Percentiles rank a stretch among this genome's conserved stretches.
Evolutionary conservation across 2,113 vertebrate genomes (phyloP).

Genomic region (Chaetodon trifascialis): DNA sequence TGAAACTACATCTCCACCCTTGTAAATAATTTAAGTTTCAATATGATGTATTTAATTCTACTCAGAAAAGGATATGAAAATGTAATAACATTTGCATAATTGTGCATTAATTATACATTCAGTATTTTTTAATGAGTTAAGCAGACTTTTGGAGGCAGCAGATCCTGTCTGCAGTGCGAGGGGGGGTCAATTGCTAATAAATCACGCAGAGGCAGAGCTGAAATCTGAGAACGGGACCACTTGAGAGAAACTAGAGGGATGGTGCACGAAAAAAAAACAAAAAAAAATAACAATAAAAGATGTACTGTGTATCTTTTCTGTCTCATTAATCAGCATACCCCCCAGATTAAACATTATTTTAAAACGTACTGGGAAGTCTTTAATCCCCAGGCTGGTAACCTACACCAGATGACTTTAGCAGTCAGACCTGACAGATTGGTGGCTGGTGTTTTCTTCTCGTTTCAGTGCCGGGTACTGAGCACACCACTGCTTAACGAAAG

Average conservation of each 20-base stretch:
- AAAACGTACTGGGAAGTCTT: background rate
- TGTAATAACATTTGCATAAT: slow-evolving; percentile 86
- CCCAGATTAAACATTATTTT: background rate
- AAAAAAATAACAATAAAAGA: background rate
- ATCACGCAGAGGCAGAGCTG: slow-evolving; percentile 48
- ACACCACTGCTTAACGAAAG: background rate
- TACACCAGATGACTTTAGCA: background rate
- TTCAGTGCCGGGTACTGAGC: background rate
- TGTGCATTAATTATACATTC: slow-evolving; percentile 86
- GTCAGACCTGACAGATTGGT: background rate
- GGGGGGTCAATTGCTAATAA: slow-evolving; percentile 82
- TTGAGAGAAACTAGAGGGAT: slow-evolving; percentile 17
- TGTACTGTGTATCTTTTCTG: background rate
- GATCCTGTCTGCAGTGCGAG: slow-evolving; percentile 38
- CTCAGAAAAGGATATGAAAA: slow-evolving; percentile 80
- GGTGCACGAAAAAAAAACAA: slow-evolving; percentile 9
- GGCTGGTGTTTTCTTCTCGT: background rate
- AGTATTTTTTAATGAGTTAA: slow-evolving; percentile 83
- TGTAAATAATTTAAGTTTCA: slow-evolving; percentile 85
- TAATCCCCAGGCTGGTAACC: background rate
- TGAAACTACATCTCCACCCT: slow-evolving; percentile 71
- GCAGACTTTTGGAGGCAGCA: slow-evolving; percentile 68
- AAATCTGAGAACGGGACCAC: slow-evolving; percentile 29
- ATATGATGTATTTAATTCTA: slow-evolving; percentile 84
- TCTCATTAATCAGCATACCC: background rate